These are phyloP conservation scores for Lophura nycthemera DNA, from an alignment of 2,113 vertebrate species.

Conservation along the genomic window DNA sequence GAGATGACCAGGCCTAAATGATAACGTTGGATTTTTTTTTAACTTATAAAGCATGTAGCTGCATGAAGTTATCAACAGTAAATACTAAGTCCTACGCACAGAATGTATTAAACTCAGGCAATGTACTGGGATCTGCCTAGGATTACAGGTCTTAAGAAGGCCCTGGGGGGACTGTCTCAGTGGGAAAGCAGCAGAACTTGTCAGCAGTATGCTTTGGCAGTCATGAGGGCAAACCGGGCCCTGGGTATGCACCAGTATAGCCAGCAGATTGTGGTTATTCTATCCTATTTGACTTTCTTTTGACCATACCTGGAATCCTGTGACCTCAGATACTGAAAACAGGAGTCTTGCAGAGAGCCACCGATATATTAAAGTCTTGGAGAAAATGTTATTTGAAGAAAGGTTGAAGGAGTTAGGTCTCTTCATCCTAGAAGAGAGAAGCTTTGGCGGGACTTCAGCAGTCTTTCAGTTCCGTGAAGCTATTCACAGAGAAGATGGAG, in stretches of 20 bases:
- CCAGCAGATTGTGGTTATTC: neutral
- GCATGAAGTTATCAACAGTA: neutral
- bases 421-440: neutral
- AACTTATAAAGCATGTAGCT: neutral
- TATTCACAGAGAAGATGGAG: neutral
- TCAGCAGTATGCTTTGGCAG: neutral
- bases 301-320: neutral
- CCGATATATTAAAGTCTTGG: neutral
- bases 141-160: neutral
- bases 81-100: neutral
- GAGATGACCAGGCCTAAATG: neutral
- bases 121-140: neutral
- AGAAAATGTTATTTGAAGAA: neutral
- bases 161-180: neutral
- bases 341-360: neutral
- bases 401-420: neutral
- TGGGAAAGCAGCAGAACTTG: neutral
- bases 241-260: neutral
- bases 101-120: neutral
- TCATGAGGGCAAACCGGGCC: neutral
- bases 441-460: neutral
- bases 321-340: neutral
- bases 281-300: neutral
- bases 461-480: neutral
- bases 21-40: neutral